Conservation (phyloP, 2,888 invertebrate species). For the Trissonchulus sp. region DNA sequence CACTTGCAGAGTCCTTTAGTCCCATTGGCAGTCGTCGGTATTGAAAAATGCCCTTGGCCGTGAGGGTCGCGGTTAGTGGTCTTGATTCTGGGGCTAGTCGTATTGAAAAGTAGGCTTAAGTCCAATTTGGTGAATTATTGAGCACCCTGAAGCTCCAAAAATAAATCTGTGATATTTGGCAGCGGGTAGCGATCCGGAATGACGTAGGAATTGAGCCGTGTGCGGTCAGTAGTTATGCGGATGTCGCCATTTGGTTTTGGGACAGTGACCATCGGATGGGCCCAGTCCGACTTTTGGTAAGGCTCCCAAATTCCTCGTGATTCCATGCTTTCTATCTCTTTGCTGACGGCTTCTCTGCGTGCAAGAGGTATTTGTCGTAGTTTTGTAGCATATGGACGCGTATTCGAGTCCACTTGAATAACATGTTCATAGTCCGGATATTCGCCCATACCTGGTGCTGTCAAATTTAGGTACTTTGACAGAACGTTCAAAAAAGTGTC, state of each 20-base stretch:
- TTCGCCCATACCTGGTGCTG: too few relatives aligned
- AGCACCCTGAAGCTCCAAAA: not conserved
- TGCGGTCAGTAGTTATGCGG: not conserved
- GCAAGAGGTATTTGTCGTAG: too few relatives aligned
- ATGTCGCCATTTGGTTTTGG: too few relatives aligned
- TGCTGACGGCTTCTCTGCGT: too few relatives aligned
- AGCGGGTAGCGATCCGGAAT: not conserved
- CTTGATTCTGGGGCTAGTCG: not conserved
- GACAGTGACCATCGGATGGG: too few relatives aligned
- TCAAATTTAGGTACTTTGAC: too few relatives aligned
- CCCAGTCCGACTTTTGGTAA: not conserved
- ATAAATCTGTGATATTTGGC: too few relatives aligned
- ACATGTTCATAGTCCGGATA: too few relatives aligned
- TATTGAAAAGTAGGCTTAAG: not conserved
- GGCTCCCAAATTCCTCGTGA: not conserved
- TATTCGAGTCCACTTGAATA: too few relatives aligned
- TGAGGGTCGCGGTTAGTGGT: not conserved
- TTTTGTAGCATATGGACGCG: too few relatives aligned
- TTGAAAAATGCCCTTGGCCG: not conserved
- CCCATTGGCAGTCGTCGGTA: constrained; percentile 6
- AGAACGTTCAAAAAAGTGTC: too few relatives aligned
- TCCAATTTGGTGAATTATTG: not conserved
- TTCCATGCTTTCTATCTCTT: not conserved
- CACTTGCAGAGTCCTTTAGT: not conserved
- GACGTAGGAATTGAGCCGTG: too few relatives aligned